These are phyloP conservation scores for Aurelia aurita DNA, from an alignment of 30 jellyfish, hydroid and myxozoan genomes.

Conservation along the genomic window DNA sequence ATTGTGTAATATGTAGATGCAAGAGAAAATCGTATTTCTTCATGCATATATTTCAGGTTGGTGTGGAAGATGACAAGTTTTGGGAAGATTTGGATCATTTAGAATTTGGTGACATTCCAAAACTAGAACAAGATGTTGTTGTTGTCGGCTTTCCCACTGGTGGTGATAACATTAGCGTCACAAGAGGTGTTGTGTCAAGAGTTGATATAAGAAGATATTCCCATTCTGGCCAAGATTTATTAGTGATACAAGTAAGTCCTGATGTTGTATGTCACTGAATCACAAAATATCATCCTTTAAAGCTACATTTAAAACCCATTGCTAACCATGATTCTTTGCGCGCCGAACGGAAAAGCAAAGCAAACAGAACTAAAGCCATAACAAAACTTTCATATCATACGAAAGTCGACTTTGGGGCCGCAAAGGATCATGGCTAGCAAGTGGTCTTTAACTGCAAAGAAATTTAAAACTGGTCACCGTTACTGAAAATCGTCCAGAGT, in stretches of 20 bases:
- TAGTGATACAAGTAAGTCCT: constrained; percentile 77
- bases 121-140: constrained; percentile 84
- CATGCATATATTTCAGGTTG: constrained; percentile 39
- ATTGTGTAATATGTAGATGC: too few species aligned
- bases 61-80: constrained; percentile 78
- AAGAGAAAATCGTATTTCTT: too few species aligned
- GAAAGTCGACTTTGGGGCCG: too few species aligned
- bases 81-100: constrained; percentile 79
- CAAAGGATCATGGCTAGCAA: too few species aligned
- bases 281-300: neutral
- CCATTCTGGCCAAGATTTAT: constrained; percentile 81
- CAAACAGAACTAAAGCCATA: too few species aligned
- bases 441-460: too few species aligned
- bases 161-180: constrained; percentile 87
- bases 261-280: neutral
- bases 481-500: too few species aligned
- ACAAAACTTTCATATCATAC: too few species aligned
- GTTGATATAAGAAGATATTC: constrained; percentile 83
- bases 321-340: neutral
- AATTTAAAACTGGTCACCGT: too few species aligned
- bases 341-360: too few species aligned
- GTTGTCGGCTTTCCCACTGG: constrained; percentile 93
- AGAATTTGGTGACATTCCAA: constrained; percentile 81
- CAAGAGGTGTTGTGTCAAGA: constrained; percentile 93
- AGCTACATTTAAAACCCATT: neutral